phyloP scores from a whole-genome alignment of 2,113 vertebrate species.

The Catharus bicknelli region DNA sequence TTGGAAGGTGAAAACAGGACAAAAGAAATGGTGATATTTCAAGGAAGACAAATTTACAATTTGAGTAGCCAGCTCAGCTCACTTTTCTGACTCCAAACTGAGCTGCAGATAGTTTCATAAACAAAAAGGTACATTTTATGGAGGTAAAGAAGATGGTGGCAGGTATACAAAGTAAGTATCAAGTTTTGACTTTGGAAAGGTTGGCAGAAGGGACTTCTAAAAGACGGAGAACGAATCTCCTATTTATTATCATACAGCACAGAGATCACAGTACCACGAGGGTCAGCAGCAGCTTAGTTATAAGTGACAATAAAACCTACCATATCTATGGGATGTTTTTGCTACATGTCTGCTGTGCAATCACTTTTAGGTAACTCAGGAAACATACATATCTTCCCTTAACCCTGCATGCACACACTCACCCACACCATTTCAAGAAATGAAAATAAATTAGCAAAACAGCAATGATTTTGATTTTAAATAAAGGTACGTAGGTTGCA shows the following conservation, averaged over 20 bases:
- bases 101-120: background rate
- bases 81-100: background rate
- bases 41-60: background rate
- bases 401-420: background rate
- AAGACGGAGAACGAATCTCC: background rate
- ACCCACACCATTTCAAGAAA: background rate
- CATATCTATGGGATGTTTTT: background rate
- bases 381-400: background rate
- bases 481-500: background rate
- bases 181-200: background rate
- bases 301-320: background rate
- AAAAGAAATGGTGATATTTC: background rate
- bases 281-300: background rate
- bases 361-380: background rate
- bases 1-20: background rate
- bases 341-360: background rate
- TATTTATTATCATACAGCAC: background rate
- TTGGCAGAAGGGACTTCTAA: background rate
- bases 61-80: background rate
- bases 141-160: background rate
- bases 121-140: background rate
- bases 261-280: background rate
- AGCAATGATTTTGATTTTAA: background rate
- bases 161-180: background rate
- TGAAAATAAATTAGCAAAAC: background rate